Base-by-base conservation (phyloP, 1,140 invertebrate genomes). In the Drosophila suzukii region DNA sequence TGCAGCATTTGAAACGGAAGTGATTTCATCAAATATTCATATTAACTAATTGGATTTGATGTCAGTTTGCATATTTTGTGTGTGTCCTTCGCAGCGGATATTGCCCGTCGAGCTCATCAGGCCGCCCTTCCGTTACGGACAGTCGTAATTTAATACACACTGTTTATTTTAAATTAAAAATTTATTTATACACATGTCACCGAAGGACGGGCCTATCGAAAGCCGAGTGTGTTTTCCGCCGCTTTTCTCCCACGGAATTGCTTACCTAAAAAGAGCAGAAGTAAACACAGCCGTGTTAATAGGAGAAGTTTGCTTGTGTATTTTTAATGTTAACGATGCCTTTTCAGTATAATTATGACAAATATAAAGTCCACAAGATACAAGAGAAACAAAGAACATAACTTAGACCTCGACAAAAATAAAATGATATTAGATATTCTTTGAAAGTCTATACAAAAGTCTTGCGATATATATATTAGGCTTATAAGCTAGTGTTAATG, bases 11-110 rank as follows among this genome's bases (percentile, higher is more conserved):
- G 80, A 75, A 89, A 72, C 84, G 84, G 83, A 88, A 75, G 76
- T 78, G 83, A 89, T 89, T 88, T 88, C 83, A 88, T 88, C 84
- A 88, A 88, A 88, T 84, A 89, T 88, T 89, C 83, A 88, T 88
- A 89, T 84, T 88, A 88, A 88, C 83, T 89, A 88, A 88, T 88
- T 88, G 83, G 84, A 89, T 88, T 84, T 88, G 84, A 84, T 80
- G 80, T 76, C 80, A 67, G 81, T 83, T 83, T 51, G 49, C 66
- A 79, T 56, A 49, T 58, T 70, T 30, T 62, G 15, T 49, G 36
- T 44, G 57, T 59, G 51, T 55, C 57, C 58, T 78, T 54, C 60
- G 51, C 20, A 75, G 46, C 75, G 83, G 79, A 86, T 76, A 82
- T 82, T 88, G 74, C 63, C 63, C 41, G 55, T 56, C 75, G 63